These are phyloP conservation scores for Lymantria dispar DNA, from an alignment of 2,888 invertebrate species.

Conservation along the genomic window DNA sequence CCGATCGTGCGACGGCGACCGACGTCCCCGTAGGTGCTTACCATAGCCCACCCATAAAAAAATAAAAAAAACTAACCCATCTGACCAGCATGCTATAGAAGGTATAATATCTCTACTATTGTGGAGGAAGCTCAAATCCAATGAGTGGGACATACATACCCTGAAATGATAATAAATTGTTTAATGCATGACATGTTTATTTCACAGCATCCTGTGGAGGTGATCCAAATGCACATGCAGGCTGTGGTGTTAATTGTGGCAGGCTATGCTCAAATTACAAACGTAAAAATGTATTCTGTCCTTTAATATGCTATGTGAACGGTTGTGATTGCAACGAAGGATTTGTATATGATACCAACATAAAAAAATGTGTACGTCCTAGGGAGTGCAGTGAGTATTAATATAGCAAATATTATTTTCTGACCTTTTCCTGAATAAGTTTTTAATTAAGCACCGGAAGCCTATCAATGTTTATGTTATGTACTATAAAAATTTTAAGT, in stretches of 20 bases:
- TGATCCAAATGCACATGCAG: slow-evolving; percentile 13
- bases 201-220: slow-evolving; percentile 23
- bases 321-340: slow-evolving; percentile 26
- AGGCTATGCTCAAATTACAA: slow-evolving; percentile 13
- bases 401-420: background rate
- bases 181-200: background rate
- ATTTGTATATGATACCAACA: slow-evolving; percentile 17
- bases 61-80: too few relatives aligned
- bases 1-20: too few relatives aligned
- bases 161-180: background rate
- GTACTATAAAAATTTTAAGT: too few relatives aligned
- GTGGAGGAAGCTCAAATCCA: too few relatives aligned
- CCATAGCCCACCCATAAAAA: too few relatives aligned
- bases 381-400: slow-evolving; percentile 16
- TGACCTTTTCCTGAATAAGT: too few relatives aligned
- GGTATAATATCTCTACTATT: too few relatives aligned
- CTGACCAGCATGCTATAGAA: too few relatives aligned
- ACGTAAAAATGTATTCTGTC: slow-evolving; percentile 5
- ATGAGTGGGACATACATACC: too few relatives aligned
- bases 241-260: slow-evolving; percentile 20
- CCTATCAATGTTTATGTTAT: too few relatives aligned
- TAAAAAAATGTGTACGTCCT: slow-evolving; percentile 13
- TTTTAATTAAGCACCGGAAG: too few relatives aligned
- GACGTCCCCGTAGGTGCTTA: too few relatives aligned
- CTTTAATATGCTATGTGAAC: slow-evolving; percentile 5